These are phyloP conservation scores for Palythoa grandiflora DNA, from an alignment of 92 coral and sea anemone species.

Conservation along the genomic window DNA sequence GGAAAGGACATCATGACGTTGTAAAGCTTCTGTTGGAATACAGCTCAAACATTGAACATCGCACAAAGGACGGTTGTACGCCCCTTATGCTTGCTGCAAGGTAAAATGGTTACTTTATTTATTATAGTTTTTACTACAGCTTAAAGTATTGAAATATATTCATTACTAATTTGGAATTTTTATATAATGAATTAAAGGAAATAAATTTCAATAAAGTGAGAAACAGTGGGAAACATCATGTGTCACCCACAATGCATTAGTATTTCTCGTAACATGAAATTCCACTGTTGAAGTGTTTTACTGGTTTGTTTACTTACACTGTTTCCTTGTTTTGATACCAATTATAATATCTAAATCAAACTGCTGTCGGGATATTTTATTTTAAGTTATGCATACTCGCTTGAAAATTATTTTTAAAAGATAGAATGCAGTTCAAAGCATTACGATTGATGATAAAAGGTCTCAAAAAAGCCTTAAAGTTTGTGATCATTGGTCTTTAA, in stretches of 20 bases:
- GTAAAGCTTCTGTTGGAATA: conserved; percentile 94
- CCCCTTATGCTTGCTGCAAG: conserved; percentile 99
- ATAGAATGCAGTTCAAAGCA: too few species aligned
- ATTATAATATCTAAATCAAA: too few species aligned
- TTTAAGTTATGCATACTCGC: too few species aligned
- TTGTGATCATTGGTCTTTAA: too few species aligned
- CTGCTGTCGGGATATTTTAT: too few species aligned
- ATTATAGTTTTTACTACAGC: background rate
- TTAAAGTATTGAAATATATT: background rate
- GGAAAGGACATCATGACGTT: conserved; percentile 99
- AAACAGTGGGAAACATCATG: background rate
- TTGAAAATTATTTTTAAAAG: too few species aligned
- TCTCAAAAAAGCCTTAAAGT: too few species aligned
- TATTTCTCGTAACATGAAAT: too few species aligned
- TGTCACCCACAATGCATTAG: background rate
- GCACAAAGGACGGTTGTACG: conserved; percentile 99
- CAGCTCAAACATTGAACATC: conserved; percentile 95
- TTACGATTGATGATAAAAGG: too few species aligned
- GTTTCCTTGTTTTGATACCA: too few species aligned
- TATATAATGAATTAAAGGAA: background rate
- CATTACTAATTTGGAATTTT: background rate
- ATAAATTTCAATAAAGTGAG: background rate
- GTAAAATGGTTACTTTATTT: background rate
- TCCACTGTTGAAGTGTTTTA: too few species aligned
- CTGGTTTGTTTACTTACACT: too few species aligned